Conservation (phyloP, 2,113 vertebrate genomes). For the Uropsilus gracilis region DNA sequence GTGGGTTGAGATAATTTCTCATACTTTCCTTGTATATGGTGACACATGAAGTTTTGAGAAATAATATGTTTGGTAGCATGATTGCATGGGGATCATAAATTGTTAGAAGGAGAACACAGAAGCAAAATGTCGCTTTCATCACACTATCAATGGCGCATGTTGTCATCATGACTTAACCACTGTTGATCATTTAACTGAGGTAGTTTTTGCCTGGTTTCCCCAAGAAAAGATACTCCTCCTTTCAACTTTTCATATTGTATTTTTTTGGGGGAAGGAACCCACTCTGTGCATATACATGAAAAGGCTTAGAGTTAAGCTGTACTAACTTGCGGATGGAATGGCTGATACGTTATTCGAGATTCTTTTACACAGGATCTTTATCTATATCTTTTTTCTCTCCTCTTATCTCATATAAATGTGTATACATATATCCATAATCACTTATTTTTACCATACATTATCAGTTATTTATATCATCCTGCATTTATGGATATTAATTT, state of each 20-base stretch:
- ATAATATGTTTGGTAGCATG: not conserved
- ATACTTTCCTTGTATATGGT: not conserved
- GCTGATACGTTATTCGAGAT: not conserved
- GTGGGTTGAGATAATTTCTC: not conserved
- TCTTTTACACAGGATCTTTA: not conserved
- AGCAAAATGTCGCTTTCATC: not conserved
- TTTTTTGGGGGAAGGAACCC: not conserved
- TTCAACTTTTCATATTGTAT: not conserved
- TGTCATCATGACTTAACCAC: not conserved
- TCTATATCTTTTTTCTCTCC: not conserved
- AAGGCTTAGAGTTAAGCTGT: not conserved
- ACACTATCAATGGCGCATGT: not conserved
- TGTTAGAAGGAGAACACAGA: not conserved
- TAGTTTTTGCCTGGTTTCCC: not conserved
- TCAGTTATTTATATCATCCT: not conserved
- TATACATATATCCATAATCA: not conserved
- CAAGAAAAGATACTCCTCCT: not conserved
- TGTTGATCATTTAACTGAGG: not conserved
- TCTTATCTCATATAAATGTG: too few relatives aligned
- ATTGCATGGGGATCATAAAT: not conserved
- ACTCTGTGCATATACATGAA: not conserved
- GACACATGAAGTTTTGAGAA: not conserved
- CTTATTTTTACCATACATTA: not conserved
- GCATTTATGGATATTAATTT: slow-evolving; percentile 11
- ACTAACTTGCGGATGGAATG: not conserved